phyloP scores from a whole-genome alignment of 2,113 vertebrate species.

The Cranoglanis bouderius region DNA sequence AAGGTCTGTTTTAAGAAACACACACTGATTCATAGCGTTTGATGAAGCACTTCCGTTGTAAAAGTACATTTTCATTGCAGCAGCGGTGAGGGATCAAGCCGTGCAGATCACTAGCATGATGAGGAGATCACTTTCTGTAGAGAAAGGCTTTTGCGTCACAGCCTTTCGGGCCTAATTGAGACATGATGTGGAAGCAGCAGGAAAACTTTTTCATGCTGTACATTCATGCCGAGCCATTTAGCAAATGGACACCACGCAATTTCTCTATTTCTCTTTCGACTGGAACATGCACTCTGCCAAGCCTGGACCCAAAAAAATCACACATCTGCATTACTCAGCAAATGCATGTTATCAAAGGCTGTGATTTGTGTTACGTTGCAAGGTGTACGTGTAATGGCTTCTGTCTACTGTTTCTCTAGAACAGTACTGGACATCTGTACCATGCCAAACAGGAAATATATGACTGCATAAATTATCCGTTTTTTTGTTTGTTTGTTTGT shows the following conservation, averaged over 20 bases:
- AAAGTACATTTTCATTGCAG: constrained; percentile 13
- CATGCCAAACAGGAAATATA: not conserved
- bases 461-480: not conserved
- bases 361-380: not conserved
- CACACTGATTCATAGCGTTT: constrained; percentile 1
- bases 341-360: not conserved
- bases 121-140: not conserved
- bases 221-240: not conserved
- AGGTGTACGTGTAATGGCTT: not conserved
- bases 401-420: not conserved
- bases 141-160: constrained; percentile 10
- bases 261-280: not conserved
- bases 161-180: constrained; percentile 17
- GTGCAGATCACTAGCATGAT: not conserved
- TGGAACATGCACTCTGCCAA: not conserved
- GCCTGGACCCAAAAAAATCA: not conserved
- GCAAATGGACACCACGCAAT: not conserved
- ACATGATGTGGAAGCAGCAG: not conserved
- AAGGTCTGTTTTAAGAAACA: not conserved
- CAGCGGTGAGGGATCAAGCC: not conserved
- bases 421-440: not conserved
- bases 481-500: not conserved
- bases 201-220: not conserved
- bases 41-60: constrained; percentile 8
- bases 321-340: not conserved